Evolutionary conservation across 1,140 invertebrate species (phyloP).

Genomic region (Octopus sinensis): DNA sequence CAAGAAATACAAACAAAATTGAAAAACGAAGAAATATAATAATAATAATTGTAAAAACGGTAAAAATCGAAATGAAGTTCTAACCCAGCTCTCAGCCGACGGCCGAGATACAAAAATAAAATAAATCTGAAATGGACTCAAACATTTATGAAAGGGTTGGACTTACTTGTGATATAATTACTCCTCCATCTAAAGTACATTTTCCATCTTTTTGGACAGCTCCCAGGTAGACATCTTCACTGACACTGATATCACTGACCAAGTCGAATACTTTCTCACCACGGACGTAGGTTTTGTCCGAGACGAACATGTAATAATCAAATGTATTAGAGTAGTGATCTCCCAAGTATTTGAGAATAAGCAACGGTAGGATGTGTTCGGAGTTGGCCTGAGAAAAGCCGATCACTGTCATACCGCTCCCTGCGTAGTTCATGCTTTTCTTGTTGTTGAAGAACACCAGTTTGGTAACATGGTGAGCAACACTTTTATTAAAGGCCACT

Average conservation of each 20-base stretch:
- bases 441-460: constrained; percentile 73
- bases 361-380: constrained; percentile 50
- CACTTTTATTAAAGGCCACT: constrained; percentile 76
- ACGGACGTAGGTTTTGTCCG: constrained; percentile 78
- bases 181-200: constrained; percentile 46
- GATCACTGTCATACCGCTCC: constrained; percentile 58
- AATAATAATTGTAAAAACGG: no score
- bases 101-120: no score
- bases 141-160: not conserved
- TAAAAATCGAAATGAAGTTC: no score
- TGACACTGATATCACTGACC: constrained; percentile 75
- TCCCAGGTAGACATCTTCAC: constrained; percentile 77
- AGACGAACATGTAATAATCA: constrained; percentile 85
- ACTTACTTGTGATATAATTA: constrained; percentile 49
- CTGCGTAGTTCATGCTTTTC: constrained; percentile 55
- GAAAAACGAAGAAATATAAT: no score
- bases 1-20: no score
- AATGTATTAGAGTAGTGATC: constrained; percentile 84
- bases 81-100: no score
- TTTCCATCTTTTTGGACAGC: constrained; percentile 42
- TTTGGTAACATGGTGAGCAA: constrained; percentile 75
- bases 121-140: no score
- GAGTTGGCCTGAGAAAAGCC: constrained; percentile 51
- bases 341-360: constrained; percentile 82
- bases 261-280: constrained; percentile 68